Conservation (phyloP, 2,888 invertebrate species). For the Pammene aurita region DNA sequence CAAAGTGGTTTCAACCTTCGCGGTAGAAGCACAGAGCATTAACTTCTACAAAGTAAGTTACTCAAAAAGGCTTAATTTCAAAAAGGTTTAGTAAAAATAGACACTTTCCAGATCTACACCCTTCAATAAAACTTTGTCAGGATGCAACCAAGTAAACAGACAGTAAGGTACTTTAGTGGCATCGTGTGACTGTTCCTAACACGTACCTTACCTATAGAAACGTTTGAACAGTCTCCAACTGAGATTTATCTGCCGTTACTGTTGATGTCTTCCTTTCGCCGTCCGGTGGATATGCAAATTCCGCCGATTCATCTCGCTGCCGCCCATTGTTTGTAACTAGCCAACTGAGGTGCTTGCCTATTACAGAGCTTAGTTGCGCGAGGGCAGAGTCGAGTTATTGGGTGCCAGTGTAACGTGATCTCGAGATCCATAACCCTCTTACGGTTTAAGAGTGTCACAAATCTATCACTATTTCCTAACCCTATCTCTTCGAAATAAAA, state of each 20-base stretch:
- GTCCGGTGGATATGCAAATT: slow-evolving; percentile 40
- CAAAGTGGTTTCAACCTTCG: no score
- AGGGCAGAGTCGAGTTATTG: no score
- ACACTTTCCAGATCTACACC: background rate
- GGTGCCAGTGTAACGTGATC: no score
- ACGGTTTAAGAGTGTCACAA: no score
- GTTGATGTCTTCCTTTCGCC: slow-evolving; percentile 29
- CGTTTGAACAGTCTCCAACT: background rate
- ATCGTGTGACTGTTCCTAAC: background rate
- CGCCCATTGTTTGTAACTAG: slow-evolving; percentile 45
- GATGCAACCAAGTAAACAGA: background rate
- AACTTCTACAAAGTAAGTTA: no score
- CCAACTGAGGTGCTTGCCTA: slow-evolving; percentile 36
- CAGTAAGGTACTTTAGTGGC: background rate
- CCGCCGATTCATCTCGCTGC: slow-evolving; percentile 38
- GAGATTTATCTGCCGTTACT: slow-evolving; percentile 15
- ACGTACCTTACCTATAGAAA: background rate
- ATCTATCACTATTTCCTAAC: no score
- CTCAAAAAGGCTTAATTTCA: background rate
- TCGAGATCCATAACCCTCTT: no score
- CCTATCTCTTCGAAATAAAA: no score
- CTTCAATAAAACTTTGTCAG: background rate
- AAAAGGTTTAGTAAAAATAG: background rate
- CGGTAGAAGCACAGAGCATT: no score
- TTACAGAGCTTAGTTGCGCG: no score